A percentile compares a stretch with the other conserved stretches of the same genome.
Evolutionary conservation across 2,797 vertebrate species (phyloP).

Genomic region (Hoplostethus atlanticus): DNA sequence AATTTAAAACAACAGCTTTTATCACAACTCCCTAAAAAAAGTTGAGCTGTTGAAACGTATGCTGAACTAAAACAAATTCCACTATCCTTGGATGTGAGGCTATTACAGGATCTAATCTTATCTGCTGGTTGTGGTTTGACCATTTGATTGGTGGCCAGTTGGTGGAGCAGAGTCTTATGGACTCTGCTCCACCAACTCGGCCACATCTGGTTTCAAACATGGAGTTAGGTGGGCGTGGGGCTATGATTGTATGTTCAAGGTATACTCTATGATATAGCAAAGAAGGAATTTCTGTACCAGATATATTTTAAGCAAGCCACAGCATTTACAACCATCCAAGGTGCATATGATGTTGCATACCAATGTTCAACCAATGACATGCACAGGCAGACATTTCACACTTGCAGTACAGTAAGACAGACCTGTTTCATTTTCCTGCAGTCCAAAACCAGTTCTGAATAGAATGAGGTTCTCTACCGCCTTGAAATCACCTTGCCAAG

Average conservation of each 20-base stretch:
- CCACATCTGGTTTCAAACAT: background rate
- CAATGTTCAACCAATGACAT: background rate
- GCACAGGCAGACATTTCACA: background rate
- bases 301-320: slow-evolving; percentile 2
- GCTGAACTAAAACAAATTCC: background rate
- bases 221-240: background rate
- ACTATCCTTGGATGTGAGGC: background rate
- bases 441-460: background rate
- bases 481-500: background rate
- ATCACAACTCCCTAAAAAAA: background rate
- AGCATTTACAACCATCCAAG: background rate
- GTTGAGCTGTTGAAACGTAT: background rate
- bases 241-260: background rate
- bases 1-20: background rate
- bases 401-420: background rate
- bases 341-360: background rate
- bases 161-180: slow-evolving; percentile 29
- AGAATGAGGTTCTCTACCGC: background rate
- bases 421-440: background rate
- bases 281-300: background rate
- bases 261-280: background rate
- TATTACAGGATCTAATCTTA: slow-evolving; percentile 28
- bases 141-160: too few relatives aligned
- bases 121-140: slow-evolving; percentile 9
- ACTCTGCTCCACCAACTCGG: background rate